Evolutionary conservation across 2,888 invertebrate species (phyloP), one percentile per base, ranked within the genome.

Genomic region (Gasteruption jaculator): DNA sequence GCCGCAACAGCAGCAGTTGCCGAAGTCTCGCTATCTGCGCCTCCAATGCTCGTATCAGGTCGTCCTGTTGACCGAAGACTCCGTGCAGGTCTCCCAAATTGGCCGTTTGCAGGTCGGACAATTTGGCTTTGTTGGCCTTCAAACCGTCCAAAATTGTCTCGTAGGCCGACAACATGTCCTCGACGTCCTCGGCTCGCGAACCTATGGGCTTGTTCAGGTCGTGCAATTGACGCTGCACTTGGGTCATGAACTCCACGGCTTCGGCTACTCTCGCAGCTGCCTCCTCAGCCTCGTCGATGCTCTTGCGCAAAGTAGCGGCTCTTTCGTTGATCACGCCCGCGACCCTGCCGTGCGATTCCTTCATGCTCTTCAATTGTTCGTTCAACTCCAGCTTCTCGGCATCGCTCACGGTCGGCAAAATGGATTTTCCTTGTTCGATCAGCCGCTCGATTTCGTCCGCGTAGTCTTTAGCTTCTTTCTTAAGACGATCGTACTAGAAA

Each of bases 141-240:
- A 91, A 72, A 50, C 90, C 86, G 42, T 78, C 78, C 14, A 90
- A 71, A 35, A 91, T 85, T 52, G 81, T 79, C 72, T 90, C 89
- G 58, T 90, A 90, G 1, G 85, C 79, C 24, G 79, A 77, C 18
- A 90, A 75, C 52, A 91, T 77, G n/a, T 84, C 82, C 64, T 91
- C 86, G 0, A 93, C 92, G 66, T 94, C 94, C 62, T 92, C 89
- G 2, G 88, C 85, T 60, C 85, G 84, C 38, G 84, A 85, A 8
- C 94, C 93, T 24, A 93, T 82, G 0, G 93, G 92, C 68, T 85
- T 86, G 59, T 86, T 88, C 2, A 93, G 72, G 43, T 86, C 84
- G 51, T 88, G 85, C 11, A 94, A 71, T 63, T 91, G 86, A 43
- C 83, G 82, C 64, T 92, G 89, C n/a, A 92, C 82, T 54, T 82